Evolutionary conservation across 2,888 invertebrate genomes (phyloP).

Genomic region (Abscondita cerata): DNA sequence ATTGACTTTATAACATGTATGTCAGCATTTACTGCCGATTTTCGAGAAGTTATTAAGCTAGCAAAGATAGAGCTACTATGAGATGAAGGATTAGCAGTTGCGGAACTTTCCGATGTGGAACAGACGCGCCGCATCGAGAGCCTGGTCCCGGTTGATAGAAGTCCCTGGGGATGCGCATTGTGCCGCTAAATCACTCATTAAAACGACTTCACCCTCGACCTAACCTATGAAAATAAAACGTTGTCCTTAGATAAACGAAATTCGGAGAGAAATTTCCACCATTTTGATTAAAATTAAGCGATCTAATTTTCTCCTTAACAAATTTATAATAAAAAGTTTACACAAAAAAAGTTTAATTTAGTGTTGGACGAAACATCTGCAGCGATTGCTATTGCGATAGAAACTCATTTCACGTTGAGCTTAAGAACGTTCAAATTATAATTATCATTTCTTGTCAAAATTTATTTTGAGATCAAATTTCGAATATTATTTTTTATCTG

Average conservation of each 20-base stretch:
- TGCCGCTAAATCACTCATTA: constrained; percentile 59
- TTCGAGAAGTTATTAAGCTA: neutral
- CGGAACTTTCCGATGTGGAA: constrained; percentile 51
- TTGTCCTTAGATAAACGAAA: constrained; percentile 14
- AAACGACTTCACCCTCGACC: constrained; percentile 41
- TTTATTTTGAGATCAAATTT: too few relatives aligned
- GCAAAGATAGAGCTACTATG: constrained; percentile 7
- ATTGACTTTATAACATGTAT: too few relatives aligned
- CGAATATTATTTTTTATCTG: too few relatives aligned
- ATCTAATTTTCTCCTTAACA: too few relatives aligned
- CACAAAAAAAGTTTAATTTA: too few relatives aligned
- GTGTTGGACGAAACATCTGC: too few relatives aligned
- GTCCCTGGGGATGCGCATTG: constrained; percentile 55
- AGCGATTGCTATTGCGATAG: too few relatives aligned
- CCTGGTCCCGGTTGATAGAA: constrained; percentile 58
- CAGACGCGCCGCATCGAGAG: constrained; percentile 44
- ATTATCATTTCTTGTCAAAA: too few relatives aligned
- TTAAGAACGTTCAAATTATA: too few relatives aligned
- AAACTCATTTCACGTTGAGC: too few relatives aligned
- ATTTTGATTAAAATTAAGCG: too few relatives aligned
- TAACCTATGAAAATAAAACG: constrained; percentile 22
- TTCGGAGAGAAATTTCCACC: neutral
- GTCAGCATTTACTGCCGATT: neutral
- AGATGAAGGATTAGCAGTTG: constrained; percentile 38
- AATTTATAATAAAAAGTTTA: too few relatives aligned